A percentile compares a stretch with the other conserved stretches of the same genome.
phyloP scores from a whole-genome alignment of 2,888 invertebrate species.

The Anthoptus insignis region DNA sequence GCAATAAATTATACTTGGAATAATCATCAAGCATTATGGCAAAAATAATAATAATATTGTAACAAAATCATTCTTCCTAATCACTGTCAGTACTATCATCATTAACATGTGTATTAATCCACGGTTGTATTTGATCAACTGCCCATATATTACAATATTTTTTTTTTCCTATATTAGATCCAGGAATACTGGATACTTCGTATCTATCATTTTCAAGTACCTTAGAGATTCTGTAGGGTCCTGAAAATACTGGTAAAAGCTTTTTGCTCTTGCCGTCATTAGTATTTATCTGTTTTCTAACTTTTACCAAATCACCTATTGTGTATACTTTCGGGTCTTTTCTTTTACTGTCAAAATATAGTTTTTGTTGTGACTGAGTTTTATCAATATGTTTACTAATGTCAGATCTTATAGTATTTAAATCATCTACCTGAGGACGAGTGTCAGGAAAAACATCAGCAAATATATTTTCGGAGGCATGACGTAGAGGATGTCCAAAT shows the following conservation, averaged over 20 bases:
- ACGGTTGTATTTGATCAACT: background rate
- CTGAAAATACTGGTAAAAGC: slow-evolving; percentile 10
- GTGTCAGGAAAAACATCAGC: slow-evolving; percentile 1
- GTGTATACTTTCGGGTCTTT: slow-evolving; percentile 9
- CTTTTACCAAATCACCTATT: slow-evolving; percentile 15
- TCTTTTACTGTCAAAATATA: background rate
- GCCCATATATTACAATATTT: background rate
- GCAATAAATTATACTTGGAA: too few species aligned
- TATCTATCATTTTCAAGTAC: slow-evolving; percentile 11
- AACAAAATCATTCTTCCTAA: background rate
- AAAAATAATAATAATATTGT: too few species aligned
- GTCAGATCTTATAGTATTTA: background rate
- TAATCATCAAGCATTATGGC: too few species aligned
- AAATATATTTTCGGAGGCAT: background rate
- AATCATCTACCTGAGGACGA: background rate
- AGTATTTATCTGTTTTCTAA: background rate
- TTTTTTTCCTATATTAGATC: slow-evolving; percentile 2
- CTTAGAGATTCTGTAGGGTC: slow-evolving; percentile 14
- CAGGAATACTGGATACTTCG: slow-evolving; percentile 13
- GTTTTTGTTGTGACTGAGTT: slow-evolving; percentile 7
- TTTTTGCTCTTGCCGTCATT: slow-evolving; percentile 20
- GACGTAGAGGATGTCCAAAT: slow-evolving; percentile 25
- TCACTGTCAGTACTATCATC: background rate
- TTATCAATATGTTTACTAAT: background rate
- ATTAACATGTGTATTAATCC: slow-evolving; percentile 1